Evolutionary conservation across 2,797 vertebrate species (phyloP).

Genomic region (Halcyon leucocephala): DNA sequence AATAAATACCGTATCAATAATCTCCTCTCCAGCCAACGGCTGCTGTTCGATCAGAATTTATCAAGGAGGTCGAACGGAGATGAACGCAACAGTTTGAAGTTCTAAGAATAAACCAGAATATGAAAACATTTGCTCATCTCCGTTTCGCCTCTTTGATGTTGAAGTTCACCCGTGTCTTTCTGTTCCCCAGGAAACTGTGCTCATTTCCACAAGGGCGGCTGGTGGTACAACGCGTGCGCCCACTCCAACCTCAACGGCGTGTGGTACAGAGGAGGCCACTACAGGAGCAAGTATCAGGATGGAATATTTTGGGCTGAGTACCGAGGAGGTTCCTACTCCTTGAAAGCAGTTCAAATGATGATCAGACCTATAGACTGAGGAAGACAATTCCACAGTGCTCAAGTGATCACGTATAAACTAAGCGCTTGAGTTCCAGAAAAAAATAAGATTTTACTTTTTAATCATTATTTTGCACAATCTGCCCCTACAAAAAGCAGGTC

Average conservation of each 20-base stretch:
- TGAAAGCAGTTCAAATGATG: slow-evolving; percentile 94
- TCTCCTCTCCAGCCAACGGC: accelerated
- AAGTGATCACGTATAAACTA: neutral
- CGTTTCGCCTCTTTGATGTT: neutral
- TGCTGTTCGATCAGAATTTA: neutral
- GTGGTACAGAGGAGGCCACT: slow-evolving; percentile 94
- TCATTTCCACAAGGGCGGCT: slow-evolving; percentile 96
- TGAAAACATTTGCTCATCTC: neutral
- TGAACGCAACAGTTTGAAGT: neutral
- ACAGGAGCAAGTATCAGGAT: slow-evolving; percentile 96
- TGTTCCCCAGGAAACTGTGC: slow-evolving; percentile 90
- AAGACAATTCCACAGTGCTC: neutral
- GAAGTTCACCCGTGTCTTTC: neutral
- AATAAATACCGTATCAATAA: neutral
- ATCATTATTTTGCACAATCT: slow-evolving; percentile 70
- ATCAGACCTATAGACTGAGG: slow-evolving; percentile 94
- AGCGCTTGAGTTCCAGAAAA: slow-evolving; percentile 26
- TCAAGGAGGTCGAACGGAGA: neutral
- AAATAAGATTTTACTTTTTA: slow-evolving; percentile 51
- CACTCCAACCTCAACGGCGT: slow-evolving; percentile 96
- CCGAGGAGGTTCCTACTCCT: slow-evolving; percentile 94
- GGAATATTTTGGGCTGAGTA: slow-evolving; percentile 99
- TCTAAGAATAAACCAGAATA: neutral
- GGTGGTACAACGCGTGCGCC: slow-evolving; percentile 97
- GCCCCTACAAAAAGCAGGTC: slow-evolving; percentile 51